Conservation (phyloP, 2,113 vertebrate species). For the Capreolus pygargus region DNA sequence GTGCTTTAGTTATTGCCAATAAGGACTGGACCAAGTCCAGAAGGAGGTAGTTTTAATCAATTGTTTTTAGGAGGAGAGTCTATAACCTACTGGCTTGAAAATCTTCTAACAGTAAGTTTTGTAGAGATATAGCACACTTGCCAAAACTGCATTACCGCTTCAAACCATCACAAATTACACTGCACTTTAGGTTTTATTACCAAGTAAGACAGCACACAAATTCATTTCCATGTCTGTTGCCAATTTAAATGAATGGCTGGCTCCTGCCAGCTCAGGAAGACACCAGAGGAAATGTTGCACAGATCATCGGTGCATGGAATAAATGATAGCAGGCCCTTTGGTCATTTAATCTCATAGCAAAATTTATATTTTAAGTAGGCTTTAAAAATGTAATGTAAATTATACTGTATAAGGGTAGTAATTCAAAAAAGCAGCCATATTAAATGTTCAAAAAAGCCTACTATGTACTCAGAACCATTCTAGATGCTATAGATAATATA, state of each 20-base stretch:
- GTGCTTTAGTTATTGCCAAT: conserved; percentile 38
- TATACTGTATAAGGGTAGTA: conserved; percentile 41
- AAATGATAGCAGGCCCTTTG: conserved; percentile 61
- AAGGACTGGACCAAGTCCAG: conserved; percentile 43
- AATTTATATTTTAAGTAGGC: conserved; percentile 71
- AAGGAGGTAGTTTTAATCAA: conserved; percentile 59
- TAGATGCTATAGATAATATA: background rate
- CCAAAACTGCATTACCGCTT: conserved; percentile 71
- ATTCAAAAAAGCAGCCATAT: conserved; percentile 54
- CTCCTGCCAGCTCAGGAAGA: conserved; percentile 68
- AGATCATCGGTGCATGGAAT: conserved; percentile 64
- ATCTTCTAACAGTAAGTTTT: conserved; percentile 67
- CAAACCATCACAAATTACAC: conserved; percentile 72
- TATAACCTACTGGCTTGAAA: conserved; percentile 64
- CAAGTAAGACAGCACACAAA: conserved; percentile 70
- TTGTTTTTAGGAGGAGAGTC: conserved; percentile 65
- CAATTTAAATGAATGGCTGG: conserved; percentile 73
- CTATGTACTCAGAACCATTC: conserved; percentile 44
- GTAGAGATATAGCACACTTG: conserved; percentile 63
- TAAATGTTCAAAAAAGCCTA: conserved; percentile 49
- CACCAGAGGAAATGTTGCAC: conserved; percentile 60
- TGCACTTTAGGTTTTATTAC: conserved; percentile 74
- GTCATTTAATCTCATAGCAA: conserved; percentile 69
- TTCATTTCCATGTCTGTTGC: conserved; percentile 73
- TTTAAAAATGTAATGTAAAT: conserved; percentile 68